These are phyloP conservation scores for Euplagia quadripunctaria DNA, from an alignment of 2,888 invertebrate genomes.

Conservation along the genomic window DNA sequence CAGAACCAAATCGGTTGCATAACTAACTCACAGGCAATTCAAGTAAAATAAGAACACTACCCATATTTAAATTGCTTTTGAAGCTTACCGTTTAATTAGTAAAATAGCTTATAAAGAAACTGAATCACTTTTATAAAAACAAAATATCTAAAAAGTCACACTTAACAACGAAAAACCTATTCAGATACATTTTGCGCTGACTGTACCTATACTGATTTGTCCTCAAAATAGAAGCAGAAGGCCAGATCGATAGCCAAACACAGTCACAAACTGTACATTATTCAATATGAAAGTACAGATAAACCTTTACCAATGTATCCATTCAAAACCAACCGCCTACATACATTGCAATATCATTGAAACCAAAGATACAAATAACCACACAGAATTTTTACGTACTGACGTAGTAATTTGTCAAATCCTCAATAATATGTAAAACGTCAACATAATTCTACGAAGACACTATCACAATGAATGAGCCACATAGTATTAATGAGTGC, in stretches of 20 bases:
- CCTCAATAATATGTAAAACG: conserved; percentile 40
- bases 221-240: conserved; percentile 28
- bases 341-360: conserved; percentile 9
- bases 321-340: conserved; percentile 7
- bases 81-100: background rate
- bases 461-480: conserved; percentile 55
- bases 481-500: conserved; percentile 56
- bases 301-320: conserved; percentile 1
- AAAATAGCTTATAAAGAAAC: background rate
- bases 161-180: background rate
- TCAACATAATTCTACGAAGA: conserved; percentile 44
- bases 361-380: conserved; percentile 8
- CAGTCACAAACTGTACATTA: conserved; percentile 25
- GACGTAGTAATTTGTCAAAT: conserved; percentile 23
- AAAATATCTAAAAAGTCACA: background rate
- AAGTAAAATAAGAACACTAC: no score
- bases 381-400: conserved; percentile 36
- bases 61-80: no score
- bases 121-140: background rate
- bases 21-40: no score
- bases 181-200: background rate
- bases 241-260: conserved; percentile 22
- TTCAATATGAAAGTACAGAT: conserved; percentile 7
- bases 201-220: conserved; percentile 22
- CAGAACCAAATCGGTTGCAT: no score